phyloP scores from a whole-genome alignment of 2,113 vertebrate genomes.

The Ageneiosus marmoratus region DNA sequence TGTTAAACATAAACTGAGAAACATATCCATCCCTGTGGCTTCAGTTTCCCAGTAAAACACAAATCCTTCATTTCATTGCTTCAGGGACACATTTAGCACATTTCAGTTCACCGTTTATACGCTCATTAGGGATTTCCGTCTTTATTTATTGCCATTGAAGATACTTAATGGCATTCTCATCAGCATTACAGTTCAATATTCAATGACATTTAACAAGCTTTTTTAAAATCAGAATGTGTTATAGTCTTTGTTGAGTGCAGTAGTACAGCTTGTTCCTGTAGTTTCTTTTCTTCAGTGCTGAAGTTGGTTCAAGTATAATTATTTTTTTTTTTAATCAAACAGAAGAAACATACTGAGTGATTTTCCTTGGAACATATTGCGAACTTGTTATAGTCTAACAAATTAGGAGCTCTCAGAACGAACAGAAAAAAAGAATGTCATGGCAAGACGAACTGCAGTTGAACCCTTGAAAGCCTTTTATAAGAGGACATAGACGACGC shows the following conservation, averaged over 20 bases:
- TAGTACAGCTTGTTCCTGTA: neutral
- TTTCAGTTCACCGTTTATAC: neutral
- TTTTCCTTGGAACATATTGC: neutral
- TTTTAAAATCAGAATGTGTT: too few species aligned
- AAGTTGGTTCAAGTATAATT: neutral
- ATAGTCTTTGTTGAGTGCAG: too few species aligned
- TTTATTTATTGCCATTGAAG: constrained; percentile 12
- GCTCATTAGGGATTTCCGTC: neutral
- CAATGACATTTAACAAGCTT: neutral
- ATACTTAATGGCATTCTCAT: neutral
- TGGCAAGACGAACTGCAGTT: too few species aligned
- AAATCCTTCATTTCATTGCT: neutral
- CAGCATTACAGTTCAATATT: constrained; percentile 23
- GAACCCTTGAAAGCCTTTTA: too few species aligned
- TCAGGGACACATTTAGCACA: neutral
- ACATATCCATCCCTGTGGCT: neutral
- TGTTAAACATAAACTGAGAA: neutral
- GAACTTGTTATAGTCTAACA: neutral
- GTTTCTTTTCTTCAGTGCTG: neutral
- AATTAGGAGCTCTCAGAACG: neutral
- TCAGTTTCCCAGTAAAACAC: neutral
- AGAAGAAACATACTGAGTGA: neutral
- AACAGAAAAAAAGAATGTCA: neutral
- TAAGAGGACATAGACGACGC: neutral
- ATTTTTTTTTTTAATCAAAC: neutral